Evolutionary conservation across 2,888 invertebrate genomes (phyloP).

Genomic region (Andrena minutula): DNA sequence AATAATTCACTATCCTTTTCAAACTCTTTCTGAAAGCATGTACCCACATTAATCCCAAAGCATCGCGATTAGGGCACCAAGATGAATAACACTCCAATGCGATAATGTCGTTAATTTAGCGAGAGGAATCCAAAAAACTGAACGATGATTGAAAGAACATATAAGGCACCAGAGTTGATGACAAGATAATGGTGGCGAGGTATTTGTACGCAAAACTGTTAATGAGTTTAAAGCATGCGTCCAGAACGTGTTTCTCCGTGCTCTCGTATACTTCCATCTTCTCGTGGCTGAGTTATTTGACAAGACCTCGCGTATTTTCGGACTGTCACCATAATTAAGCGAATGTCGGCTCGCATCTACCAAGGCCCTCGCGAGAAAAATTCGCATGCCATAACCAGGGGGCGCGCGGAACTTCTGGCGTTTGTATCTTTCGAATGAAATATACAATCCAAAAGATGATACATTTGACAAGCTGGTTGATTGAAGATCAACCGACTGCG

Average conservation of each 20-base stretch:
- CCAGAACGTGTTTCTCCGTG: slow-evolving; percentile 35
- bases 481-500: no score
- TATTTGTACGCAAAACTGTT: slow-evolving; percentile 50
- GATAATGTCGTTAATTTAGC: slow-evolving; percentile 11
- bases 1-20: neutral
- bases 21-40: neutral
- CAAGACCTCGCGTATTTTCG: slow-evolving; percentile 46
- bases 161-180: slow-evolving; percentile 38
- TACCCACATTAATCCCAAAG: slow-evolving; percentile 4
- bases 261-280: slow-evolving; percentile 25
- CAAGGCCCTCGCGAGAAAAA: neutral
- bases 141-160: slow-evolving; percentile 46
- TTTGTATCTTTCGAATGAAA: no score
- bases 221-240: slow-evolving; percentile 59
- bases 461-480: no score
- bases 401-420: no score
- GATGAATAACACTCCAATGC: slow-evolving; percentile 27
- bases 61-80: neutral
- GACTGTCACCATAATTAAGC: slow-evolving; percentile 39
- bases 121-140: slow-evolving; percentile 9
- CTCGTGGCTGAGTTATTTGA: slow-evolving; percentile 32
- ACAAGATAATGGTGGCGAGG: slow-evolving; percentile 51
- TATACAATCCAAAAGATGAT: no score
- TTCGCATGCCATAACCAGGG: neutral
- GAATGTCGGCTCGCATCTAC: neutral